Base-by-base conservation (phyloP, 2,113 vertebrate genomes). In the Carassius carassius region DNA sequence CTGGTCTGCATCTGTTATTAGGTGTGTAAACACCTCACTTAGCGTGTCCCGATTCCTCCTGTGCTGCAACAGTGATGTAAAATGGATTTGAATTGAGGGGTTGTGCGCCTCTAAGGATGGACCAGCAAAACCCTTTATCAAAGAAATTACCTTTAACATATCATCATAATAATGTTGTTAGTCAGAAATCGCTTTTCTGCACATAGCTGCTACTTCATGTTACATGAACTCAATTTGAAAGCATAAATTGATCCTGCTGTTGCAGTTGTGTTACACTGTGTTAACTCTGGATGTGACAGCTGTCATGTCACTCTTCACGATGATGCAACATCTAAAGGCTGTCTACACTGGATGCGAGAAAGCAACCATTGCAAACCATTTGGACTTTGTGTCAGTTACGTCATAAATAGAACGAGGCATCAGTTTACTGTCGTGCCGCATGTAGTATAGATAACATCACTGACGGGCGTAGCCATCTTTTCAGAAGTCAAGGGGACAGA, bases 1-100 rank as follows among this genome's bases (percentile, higher is more conserved):
- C 97, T 97, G 97, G 95, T 95, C 97, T 97, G 93, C 97, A 95
- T 95, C 97, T 98, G 92, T 99, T 98, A 96, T 99, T 99, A 98
- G 98, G 98, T 99, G 98, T 99, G 98, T 99, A 99, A 97, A 94
- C 92, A 93, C 92, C 84, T 91, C 95, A 91, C 94, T 92, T 94
- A 92, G 90, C 95, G 92, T 93, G 88, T 37, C 84, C 69, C 35
- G 69, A 47, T 63, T 90, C 90, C 94, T 58, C 86, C 88, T 87
- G 82, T 17, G 6, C 73, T 86, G 32, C 51, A 81, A 35, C n/a
- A 23, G 16, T 29, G 76, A 69, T 10, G 16, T 11, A 49, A 70
- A 81, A 65, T 32, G 58, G 73, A 49, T 72, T 78, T 82, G 14
- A 16, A 11, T 72, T 16, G 41, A 49, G 16, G 67, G 62, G 78